These are phyloP conservation scores for Chionis minor DNA, from an alignment of 2,113 vertebrate genomes.

Conservation along the genomic window DNA sequence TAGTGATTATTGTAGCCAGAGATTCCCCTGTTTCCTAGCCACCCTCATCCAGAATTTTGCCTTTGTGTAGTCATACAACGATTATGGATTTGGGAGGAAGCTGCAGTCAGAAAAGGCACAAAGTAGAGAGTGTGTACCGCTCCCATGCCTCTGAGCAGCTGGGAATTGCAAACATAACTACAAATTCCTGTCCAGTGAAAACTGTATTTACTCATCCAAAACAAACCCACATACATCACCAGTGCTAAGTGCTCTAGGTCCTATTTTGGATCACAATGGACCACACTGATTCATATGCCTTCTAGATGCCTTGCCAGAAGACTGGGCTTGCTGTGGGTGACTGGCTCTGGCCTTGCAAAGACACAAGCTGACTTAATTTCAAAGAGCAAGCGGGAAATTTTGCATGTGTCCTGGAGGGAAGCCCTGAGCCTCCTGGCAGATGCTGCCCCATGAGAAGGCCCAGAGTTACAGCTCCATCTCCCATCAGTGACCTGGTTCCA, in stretches of 20 bases:
- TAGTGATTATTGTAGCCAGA: neutral
- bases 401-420: neutral
- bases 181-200: conserved; percentile 16
- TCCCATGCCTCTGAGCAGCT: conserved; percentile 10
- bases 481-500: neutral
- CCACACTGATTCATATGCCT: neutral
- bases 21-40: neutral
- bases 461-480: neutral
- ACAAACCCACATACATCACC: neutral
- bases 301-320: neutral
- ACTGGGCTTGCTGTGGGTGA: neutral
- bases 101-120: neutral
- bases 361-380: neutral
- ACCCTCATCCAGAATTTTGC: neutral
- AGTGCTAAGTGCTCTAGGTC: neutral
- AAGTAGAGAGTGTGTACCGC: neutral
- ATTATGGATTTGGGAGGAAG: neutral
- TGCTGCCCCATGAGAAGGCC: neutral
- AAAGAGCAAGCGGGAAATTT: neutral
- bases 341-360: neutral
- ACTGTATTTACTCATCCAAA: conserved; percentile 6
- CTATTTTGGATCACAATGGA: neutral
- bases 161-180: neutral
- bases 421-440: neutral
- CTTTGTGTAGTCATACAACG: neutral